Base-by-base conservation (phyloP, 1,140 invertebrate genomes). In the Apocrypta bakeri region DNA sequence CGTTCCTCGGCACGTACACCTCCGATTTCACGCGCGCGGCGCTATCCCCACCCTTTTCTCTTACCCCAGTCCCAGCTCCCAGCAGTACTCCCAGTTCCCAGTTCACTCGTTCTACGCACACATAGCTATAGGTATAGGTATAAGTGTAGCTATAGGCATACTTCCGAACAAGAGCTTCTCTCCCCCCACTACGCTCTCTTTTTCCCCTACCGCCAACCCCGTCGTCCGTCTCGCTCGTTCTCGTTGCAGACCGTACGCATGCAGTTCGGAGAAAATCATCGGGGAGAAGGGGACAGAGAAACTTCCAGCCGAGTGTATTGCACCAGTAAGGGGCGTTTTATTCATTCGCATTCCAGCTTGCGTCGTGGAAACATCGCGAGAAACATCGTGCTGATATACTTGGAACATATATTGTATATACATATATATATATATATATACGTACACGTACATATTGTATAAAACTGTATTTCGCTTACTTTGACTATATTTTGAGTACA, bases 291-390 rank as follows among this genome's bases (percentile, higher is more conserved):
- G 33, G 68, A 72, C 48, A 63, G 24, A 31, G 76, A 79, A 29
- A 72, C 8, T 31, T 8, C 0, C 12, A 48, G 42, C 7, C 6
- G 11, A 17, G 42, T 48, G 14, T 48, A 29, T 37, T 66, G 63
- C 63, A 29, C 9, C 63, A 9, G n/a, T 1, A 27, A n/a, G 6
- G 2, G 48, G 64, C 78, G 24, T 48, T 78, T 69, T 69, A 56
- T 17, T 66, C 79, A 81, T 81, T 81, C 63, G 71, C 27, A 69
- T 81, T 75, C 72, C 63, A 33, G 72, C 69, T 6, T 75, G 11
- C 79, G 27, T 25, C n/a, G 79, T 27, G 73, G 61, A 3, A 48
- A n/a, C 37, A 25, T 75, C 27, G 69, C 37, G 2, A 21, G 64
- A 29, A 40, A 63, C 61, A 56, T 2, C 24, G 66, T n/a, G n/a